phyloP scores from a whole-genome alignment of 2,113 vertebrate species.

The Proteles cristata region DNA sequence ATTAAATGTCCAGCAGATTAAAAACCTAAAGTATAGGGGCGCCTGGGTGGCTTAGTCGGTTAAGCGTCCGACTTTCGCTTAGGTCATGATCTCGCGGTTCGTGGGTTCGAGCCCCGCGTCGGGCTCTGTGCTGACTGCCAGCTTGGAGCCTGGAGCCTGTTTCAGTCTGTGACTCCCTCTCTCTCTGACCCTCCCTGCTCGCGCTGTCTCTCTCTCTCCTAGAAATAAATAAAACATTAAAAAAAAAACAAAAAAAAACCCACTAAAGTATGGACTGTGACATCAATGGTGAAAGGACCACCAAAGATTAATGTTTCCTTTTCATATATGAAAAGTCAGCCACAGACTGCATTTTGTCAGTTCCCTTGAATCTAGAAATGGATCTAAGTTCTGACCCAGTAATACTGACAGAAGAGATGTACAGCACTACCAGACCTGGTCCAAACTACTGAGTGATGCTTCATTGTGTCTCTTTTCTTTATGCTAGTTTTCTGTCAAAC shows the following conservation, averaged over 20 bases:
- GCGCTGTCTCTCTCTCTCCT: too few relatives aligned
- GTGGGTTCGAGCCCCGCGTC: too few relatives aligned
- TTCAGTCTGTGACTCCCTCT: too few relatives aligned
- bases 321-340: not conserved
- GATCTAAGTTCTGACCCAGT: not conserved
- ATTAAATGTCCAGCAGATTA: not conserved
- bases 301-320: not conserved
- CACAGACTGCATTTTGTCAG: not conserved
- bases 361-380: not conserved
- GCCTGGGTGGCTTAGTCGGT: too few relatives aligned
- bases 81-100: too few relatives aligned
- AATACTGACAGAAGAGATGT: not conserved
- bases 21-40: slow-evolving; percentile 2
- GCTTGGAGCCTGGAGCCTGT: too few relatives aligned
- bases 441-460: not conserved
- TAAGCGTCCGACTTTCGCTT: too few relatives aligned
- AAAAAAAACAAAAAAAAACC: too few relatives aligned
- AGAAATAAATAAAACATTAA: too few relatives aligned
- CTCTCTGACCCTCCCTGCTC: too few relatives aligned
- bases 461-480: not conserved
- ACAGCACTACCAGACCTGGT: not conserved
- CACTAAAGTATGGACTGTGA: not conserved
- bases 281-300: not conserved
- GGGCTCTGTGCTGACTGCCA: too few relatives aligned
- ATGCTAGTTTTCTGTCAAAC: not conserved